phyloP scores from a whole-genome alignment of 2,797 vertebrate genomes.

The Acanthis flammea region DNA sequence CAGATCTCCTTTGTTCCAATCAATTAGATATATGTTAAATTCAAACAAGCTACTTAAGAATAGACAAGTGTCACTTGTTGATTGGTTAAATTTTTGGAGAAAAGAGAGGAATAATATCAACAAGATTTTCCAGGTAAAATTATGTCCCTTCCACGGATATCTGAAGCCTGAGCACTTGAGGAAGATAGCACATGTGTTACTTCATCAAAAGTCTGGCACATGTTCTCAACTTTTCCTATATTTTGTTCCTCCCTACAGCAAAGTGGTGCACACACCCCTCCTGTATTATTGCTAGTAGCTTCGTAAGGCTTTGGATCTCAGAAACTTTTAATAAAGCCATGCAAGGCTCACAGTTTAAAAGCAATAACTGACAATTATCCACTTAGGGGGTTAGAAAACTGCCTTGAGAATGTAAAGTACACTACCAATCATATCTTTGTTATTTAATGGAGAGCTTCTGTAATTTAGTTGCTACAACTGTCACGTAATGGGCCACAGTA shows the following conservation, averaged over 20 bases:
- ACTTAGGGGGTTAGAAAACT: constrained; percentile 67
- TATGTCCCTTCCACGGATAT: neutral
- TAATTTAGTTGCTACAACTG: constrained; percentile 65
- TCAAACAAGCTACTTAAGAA: neutral
- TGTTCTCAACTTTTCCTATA: neutral
- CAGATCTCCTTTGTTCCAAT: neutral
- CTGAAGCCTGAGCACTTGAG: neutral
- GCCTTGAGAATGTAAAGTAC: constrained; percentile 65
- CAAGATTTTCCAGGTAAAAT: neutral
- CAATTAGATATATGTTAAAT: fast-evolving
- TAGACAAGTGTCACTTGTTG: neutral
- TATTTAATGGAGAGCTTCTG: constrained; percentile 66
- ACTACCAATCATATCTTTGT: constrained; percentile 68
- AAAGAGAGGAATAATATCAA: neutral
- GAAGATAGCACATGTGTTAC: fast-evolving
- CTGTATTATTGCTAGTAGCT: neutral
- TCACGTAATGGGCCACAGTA: constrained; percentile 46
- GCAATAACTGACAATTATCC: constrained; percentile 73
- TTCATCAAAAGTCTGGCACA: neutral
- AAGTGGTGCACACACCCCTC: neutral
- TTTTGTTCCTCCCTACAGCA: neutral
- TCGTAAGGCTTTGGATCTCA: neutral
- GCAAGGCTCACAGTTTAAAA: constrained; percentile 62
- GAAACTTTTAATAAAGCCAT: constrained; percentile 57
- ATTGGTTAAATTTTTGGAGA: neutral